Evolutionary conservation across 2,888 invertebrate species (phyloP), one percentile per base, ranked within the genome.

Genomic region (Uropetala carovei): DNA sequence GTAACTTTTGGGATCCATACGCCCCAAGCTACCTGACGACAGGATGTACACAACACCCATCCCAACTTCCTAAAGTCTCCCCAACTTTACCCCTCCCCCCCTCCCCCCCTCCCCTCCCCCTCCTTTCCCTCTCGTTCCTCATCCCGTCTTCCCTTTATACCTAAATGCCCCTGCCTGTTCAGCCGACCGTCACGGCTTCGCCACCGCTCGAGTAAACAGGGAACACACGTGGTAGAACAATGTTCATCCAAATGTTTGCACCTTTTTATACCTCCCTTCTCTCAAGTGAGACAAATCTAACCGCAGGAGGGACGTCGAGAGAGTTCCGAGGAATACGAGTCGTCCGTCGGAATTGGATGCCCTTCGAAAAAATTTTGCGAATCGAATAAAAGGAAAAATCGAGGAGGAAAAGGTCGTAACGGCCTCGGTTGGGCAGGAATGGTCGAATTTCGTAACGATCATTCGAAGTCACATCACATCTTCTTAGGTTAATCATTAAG

Each of bases 171-270:
- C 8, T n/a, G n/a, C 27, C 89, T 43, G 89, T 56, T 11, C 89
- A 68, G 68, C 89, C 27, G 43, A 18, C 64, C 64, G 89, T 43
- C 64, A n/a, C 56, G 13, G n/a, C 30, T 89, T 60, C n/a, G 16
- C 16, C 18, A 10, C 30, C 83, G 83, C 27, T n/a, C 89, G 43
- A 68, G 43, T 64, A 68, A 64, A 30, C 89, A 30, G 27, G 27
- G 60, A 59, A 30, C 68, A 89, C 89, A 64, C 89, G 89, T 89
- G 60, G 64, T n/a, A 18, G 89, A 64, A 89, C 89, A 89, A 64
- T 89, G 89, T 60, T 89, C 89, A 89, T 89, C 68, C 64, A 89
- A 89, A 89, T 89, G 64, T 89, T 75, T 75, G 22, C 75, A 27
- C n/a, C 16, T 75, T 75, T 75, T 27, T 75, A 27, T 75, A 43